Conservation (phyloP, 2,113 vertebrate species). For the Callocephalon fimbriatum region DNA sequence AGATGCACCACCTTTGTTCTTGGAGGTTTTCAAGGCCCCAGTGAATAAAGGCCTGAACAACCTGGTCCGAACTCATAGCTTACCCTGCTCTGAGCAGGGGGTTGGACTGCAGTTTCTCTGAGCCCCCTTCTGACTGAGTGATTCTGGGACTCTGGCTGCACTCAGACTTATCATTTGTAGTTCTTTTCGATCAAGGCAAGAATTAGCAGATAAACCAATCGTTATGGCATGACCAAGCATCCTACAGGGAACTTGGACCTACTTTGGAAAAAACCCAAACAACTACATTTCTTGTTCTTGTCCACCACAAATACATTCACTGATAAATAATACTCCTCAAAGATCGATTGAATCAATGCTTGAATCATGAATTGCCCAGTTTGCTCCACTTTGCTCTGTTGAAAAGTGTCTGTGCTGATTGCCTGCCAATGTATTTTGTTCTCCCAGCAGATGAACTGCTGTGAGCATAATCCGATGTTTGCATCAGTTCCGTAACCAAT, state of each 20-base stretch:
- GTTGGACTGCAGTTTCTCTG: neutral
- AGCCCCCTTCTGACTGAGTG: neutral
- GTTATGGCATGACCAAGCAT: neutral
- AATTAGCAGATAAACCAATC: neutral
- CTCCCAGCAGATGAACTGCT: slow-evolving; percentile 28
- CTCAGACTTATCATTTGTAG: neutral
- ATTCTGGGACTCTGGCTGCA: neutral
- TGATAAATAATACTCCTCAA: slow-evolving; percentile 3
- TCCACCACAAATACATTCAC: neutral
- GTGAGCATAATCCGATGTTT: slow-evolving; percentile 41
- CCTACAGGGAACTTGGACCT: neutral
- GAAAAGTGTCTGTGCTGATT: slow-evolving; percentile 39
- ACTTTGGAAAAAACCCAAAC: neutral
- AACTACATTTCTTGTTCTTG: slow-evolving; percentile 2
- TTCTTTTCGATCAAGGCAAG: neutral
- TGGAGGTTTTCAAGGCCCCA: neutral
- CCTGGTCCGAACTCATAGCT: neutral
- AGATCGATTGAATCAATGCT: slow-evolving; percentile 18
- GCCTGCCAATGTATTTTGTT: slow-evolving; percentile 24
- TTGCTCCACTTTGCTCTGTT: slow-evolving; percentile 1
- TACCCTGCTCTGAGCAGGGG: neutral
- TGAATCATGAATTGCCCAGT: slow-evolving; percentile 40
- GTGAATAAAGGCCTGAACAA: neutral
- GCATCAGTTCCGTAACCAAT: slow-evolving; percentile 12
- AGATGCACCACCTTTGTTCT: neutral